phyloP scores from a whole-genome alignment of 2,113 vertebrate genomes.

The Patagioenas fasciata region DNA sequence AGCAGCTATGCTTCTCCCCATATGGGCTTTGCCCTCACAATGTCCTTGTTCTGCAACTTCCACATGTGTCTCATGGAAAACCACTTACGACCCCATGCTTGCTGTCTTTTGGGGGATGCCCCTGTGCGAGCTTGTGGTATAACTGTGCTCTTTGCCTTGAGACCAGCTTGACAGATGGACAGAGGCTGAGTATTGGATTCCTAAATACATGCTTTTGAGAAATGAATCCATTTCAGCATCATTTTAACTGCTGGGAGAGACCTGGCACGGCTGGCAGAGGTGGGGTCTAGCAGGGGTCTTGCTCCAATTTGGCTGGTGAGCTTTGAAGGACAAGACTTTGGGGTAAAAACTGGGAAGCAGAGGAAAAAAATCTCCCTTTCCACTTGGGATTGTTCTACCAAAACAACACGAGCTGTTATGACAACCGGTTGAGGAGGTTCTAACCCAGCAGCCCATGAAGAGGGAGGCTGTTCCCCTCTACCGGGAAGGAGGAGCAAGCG shows the following conservation, averaged over 20 bases:
- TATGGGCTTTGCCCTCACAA: neutral
- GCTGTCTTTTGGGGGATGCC: neutral
- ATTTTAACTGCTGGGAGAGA: neutral
- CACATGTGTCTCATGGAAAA: neutral
- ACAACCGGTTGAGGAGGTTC: neutral
- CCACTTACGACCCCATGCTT: neutral
- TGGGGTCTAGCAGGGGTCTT: neutral
- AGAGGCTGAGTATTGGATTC: neutral
- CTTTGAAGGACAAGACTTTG: neutral
- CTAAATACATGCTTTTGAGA: neutral
- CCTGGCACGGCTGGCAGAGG: neutral
- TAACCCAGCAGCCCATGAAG: neutral
- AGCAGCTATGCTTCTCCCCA: neutral
- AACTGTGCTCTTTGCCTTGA: neutral
- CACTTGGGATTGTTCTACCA: neutral
- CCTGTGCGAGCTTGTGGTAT: neutral
- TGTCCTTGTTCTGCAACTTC: neutral
- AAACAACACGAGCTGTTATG: neutral
- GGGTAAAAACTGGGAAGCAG: neutral
- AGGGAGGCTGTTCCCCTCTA: neutral
- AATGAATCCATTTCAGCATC: neutral
- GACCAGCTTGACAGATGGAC: neutral
- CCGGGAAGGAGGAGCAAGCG: accelerated
- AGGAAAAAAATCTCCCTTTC: neutral
- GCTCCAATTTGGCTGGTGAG: neutral